A percentile compares a stretch with the other conserved stretches of the same genome.
phyloP scores from a whole-genome alignment of 2,888 invertebrate genomes.

The Pharmacophagus antenor region DNA sequence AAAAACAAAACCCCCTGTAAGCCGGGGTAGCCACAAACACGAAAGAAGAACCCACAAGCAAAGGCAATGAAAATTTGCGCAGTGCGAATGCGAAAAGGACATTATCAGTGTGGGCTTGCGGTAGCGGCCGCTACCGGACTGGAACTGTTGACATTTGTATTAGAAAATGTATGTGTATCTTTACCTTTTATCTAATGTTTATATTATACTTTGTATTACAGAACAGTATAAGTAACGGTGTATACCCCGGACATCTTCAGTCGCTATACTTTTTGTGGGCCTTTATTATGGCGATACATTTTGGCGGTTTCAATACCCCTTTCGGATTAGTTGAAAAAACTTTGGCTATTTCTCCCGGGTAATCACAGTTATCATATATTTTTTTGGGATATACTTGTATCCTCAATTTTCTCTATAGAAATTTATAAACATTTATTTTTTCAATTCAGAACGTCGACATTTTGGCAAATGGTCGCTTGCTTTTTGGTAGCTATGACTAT shows the following conservation, averaged over 20 bases:
- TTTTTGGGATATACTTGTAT: not conserved
- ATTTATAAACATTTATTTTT: too few species aligned
- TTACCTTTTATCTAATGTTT: not conserved
- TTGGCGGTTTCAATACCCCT: constrained; percentile 89
- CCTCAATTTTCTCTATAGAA: too few species aligned
- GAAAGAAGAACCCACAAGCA: too few species aligned
- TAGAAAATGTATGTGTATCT: too few species aligned
- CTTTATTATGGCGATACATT: constrained; percentile 89
- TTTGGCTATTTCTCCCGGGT: constrained; percentile 88
- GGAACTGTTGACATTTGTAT: too few species aligned
- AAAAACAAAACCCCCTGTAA: too few species aligned
- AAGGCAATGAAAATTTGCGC: too few species aligned
- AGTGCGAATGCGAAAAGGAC: too few species aligned
- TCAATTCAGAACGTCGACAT: constrained; percentile 81
- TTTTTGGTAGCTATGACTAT: constrained; percentile 87
- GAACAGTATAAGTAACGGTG: constrained; percentile 97
- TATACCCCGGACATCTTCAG: constrained; percentile 96
- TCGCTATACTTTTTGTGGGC: constrained; percentile 92
- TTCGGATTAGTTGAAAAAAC: constrained; percentile 90
- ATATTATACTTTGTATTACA: constrained; percentile 72
- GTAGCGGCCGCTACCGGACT: too few species aligned
- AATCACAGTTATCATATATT: constrained; percentile 41
- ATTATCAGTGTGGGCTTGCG: too few species aligned
- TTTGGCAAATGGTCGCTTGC: constrained; percentile 88
- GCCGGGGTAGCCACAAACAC: too few species aligned